Evolutionary conservation across 1,140 invertebrate species (phyloP), one percentile per base, ranked within the genome.

Genomic region (Temnothorax longispinosus): DNA sequence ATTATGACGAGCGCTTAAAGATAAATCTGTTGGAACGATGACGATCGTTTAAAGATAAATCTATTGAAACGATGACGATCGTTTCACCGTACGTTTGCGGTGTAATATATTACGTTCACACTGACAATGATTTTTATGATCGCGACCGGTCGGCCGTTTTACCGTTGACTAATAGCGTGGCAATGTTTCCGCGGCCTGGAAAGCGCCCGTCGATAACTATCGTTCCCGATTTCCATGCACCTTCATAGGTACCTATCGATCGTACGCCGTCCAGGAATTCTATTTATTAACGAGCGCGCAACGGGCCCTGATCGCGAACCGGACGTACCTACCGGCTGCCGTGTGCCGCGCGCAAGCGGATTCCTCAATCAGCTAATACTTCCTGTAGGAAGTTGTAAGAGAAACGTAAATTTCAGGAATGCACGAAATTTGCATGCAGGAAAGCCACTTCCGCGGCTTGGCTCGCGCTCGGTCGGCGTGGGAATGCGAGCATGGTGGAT

Each of bases 91-190:
- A 56, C 21, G 11, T 72, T 32, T 8, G 52, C 18, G 5, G 18
- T 47, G 27, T 47, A 58, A 62, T 74, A 21, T 27, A 60, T 82
- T 74, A 38, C 54, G 54, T 74, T 84, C 54, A 21, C 41, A 1
- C 27, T 50, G 80, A 84, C 38, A 84, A 75, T 58, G 41, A 84
- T 50, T 74, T 84, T 84, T 75, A 84, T 38, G 27, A 13, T 47
- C 8, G 62, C n/a, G 50, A 44, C 65, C 69, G 75, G 60, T 81
- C 50, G 74, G 67, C 60, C 87, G 60, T 82, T 87, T 86, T 60
- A 58, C 11, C 69, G 54, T 54, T 88, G 85, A 88, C 81, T 88
- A 88, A 88, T 82, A 87, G 67, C 58, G 4, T 69, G 81, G 27
- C 67, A 38, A 60, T 58, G 41, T 74, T 82, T 82, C 38, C 69